These are phyloP conservation scores for Porites cylindrica DNA, from an alignment of 92 coral and sea anemone genomes.

Conservation along the genomic window DNA sequence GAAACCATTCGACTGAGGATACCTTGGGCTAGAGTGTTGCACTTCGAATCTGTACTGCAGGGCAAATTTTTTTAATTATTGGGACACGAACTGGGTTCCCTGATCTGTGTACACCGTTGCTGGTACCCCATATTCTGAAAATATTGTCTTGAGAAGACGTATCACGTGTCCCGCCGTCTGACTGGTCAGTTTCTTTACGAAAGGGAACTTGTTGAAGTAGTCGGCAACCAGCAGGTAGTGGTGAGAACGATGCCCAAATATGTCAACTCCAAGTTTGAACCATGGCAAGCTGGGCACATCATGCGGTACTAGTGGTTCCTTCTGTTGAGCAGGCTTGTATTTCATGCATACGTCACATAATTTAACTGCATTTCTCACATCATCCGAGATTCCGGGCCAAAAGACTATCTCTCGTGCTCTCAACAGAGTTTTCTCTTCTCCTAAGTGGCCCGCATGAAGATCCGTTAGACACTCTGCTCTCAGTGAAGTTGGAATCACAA, in stretches of 20 bases:
- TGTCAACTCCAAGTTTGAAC: conserved; percentile 2
- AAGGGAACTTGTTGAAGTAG: conserved; percentile 8
- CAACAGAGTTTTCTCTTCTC: conserved; percentile 25
- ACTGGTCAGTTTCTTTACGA: not conserved
- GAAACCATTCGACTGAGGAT: too few species aligned
- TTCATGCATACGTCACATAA: conserved; percentile 16
- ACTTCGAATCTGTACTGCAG: too few species aligned
- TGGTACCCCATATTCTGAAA: conserved; percentile 20
- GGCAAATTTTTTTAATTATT: not conserved
- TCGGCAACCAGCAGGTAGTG: not conserved
- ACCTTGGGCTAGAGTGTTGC: too few species aligned
- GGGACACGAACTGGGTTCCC: too few species aligned
- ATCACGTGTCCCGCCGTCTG: conserved; percentile 5
- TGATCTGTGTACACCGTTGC: too few species aligned
- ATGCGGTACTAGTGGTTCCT: conserved; percentile 1
- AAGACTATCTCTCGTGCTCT: conserved; percentile 29
- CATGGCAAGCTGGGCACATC: conserved; percentile 14
- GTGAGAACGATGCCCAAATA: not conserved
- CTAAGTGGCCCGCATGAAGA: conserved; percentile 16
- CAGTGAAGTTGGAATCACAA: conserved; percentile 12
- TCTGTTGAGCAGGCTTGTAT: conserved; percentile 16
- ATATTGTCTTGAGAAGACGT: conserved; percentile 7
- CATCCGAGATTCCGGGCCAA: conserved; percentile 26
- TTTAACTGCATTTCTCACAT: conserved; percentile 22
- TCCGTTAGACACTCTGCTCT: conserved; percentile 11